These are phyloP conservation scores for Eristalis tenax DNA, from an alignment of 2,888 invertebrate genomes.

Conservation along the genomic window DNA sequence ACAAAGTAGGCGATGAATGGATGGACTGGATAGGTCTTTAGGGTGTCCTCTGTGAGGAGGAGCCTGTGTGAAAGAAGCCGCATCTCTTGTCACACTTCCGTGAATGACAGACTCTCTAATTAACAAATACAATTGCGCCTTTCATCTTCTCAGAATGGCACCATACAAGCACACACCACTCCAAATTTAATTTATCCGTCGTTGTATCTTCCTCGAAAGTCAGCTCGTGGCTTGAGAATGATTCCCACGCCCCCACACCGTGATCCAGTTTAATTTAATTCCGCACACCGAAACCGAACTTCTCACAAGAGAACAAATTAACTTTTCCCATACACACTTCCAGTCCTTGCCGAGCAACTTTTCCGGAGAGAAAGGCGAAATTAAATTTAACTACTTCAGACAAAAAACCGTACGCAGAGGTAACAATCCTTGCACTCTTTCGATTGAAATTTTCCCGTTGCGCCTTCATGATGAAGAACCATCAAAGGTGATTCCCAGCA, in stretches of 20 bases:
- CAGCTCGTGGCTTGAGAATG: background rate
- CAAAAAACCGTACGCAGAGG: background rate
- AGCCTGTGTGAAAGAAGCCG: no score
- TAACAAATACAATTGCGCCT: no score
- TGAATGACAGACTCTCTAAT: no score
- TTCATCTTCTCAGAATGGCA: background rate
- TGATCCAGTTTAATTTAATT: constrained; percentile 32
- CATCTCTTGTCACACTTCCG: no score
- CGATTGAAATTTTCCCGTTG: constrained; percentile 62
- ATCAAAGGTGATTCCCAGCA: constrained; percentile 64
- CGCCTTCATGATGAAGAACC: constrained; percentile 51
- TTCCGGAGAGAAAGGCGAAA: constrained; percentile 39
- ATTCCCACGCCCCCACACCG: background rate
- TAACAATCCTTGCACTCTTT: background rate
- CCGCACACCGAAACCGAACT: constrained; percentile 25
- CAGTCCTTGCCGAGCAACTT: constrained; percentile 18
- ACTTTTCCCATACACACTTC: constrained; percentile 27
- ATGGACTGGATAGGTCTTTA: no score
- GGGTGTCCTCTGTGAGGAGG: no score
- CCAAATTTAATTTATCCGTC: background rate
- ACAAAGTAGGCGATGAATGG: no score
- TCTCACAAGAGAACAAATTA: constrained; percentile 12
- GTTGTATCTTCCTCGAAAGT: background rate
- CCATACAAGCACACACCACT: background rate
- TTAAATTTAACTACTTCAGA: constrained; percentile 62